Evolutionary conservation across 2,113 vertebrate genomes (phyloP).

Genomic region (Gopherus evgoodei): DNA sequence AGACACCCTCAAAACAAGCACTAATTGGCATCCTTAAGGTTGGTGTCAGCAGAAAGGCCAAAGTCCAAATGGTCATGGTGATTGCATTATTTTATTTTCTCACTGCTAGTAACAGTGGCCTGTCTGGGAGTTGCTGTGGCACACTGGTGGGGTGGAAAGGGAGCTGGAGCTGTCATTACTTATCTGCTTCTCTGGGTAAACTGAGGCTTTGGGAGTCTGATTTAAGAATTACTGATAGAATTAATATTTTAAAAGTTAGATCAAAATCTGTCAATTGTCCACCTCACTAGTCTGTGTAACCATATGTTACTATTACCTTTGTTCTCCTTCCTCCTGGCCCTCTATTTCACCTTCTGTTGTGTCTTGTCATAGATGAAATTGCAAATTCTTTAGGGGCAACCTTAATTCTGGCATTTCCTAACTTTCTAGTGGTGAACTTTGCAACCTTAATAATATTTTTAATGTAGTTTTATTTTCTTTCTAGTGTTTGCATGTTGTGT

Average conservation of each 20-base stretch:
- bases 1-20: background rate
- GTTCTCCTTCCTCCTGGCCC: background rate
- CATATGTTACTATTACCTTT: background rate
- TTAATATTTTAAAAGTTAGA: background rate
- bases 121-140: background rate
- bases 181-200: background rate
- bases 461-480: background rate
- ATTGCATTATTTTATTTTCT: rapidly evolving
- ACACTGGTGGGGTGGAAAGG: background rate
- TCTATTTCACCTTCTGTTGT: conserved; percentile 6
- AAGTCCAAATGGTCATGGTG: background rate
- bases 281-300: background rate
- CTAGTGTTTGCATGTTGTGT: background rate
- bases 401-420: background rate
- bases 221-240: background rate
- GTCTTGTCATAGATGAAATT: background rate
- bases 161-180: background rate
- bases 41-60: background rate
- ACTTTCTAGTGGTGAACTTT: background rate
- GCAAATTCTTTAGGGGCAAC: background rate
- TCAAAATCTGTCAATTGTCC: background rate
- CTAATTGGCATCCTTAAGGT: rapidly evolving
- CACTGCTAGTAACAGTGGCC: background rate
- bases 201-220: background rate
- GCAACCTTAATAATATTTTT: background rate